Base-by-base conservation (phyloP, 2,797 vertebrate species). In the Syngnathus rostellatus region DNA sequence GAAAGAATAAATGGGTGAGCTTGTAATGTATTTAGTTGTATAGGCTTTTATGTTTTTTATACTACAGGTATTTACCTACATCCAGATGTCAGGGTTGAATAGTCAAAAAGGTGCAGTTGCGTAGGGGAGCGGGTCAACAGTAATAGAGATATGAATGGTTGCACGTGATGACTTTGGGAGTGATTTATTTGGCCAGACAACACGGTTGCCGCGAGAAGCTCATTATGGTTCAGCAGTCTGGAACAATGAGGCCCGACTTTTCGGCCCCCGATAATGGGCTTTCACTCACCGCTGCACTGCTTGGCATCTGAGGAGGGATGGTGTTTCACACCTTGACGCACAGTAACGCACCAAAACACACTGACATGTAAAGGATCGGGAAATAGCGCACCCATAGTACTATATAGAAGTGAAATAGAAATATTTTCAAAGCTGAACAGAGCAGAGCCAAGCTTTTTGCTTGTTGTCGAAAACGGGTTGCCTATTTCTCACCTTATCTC, bases 151-250 rank as follows among this genome's bases (percentile, higher is more conserved):
- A 37, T 65, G 61, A 64, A 58, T 51, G 68, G 0, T 25, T 65
- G 61, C 19, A 58, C 8, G 61, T 67, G 76, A 65, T 53, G 63
- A 73, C 37, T 64, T 37, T 31, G 71, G 17, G 71, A 82, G 76
- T 87, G 84, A 89, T 89, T 86, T 91, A 91, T 91, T 89, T 84
- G 79, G 82, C 80, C 72, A 84, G 86, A 87, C 86, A 87, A 86
- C 77, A 83, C 84, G 86, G 76, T 81, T 82, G 85, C 83, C 78
- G 81, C 82, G 86, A 88, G 84, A 74, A 88, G 85, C 89, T 91
- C 85, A 91, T 91, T 91, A 89, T 81, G 86, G 84, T 87, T 83
- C 78, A 84, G 77, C 75, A 80, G 81, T 84, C 86, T 81, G 83
- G 78, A 84, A 83, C 72, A 63, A 78, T 74, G 78, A 76, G 79